phyloP scores from a whole-genome alignment of 2,797 vertebrate species.

The Carduelis carduelis region DNA sequence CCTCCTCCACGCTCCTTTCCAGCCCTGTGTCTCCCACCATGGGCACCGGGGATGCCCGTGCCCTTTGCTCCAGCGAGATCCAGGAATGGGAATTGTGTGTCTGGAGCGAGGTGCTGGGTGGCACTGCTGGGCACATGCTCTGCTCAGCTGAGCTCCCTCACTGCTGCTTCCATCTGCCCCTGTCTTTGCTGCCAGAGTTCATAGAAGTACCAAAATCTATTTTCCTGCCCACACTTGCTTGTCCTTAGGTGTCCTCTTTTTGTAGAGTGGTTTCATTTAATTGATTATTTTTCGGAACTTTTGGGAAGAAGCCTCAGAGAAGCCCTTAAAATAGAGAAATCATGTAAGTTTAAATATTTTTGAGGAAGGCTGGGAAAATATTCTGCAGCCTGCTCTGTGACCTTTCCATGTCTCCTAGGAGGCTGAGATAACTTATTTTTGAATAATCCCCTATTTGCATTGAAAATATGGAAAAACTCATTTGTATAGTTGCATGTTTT shows the following conservation, averaged over 20 bases:
- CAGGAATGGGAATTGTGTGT: background rate
- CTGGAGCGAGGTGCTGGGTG: background rate
- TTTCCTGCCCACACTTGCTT: background rate
- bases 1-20: background rate
- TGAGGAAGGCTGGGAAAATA: conserved; percentile 8
- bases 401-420: conserved; percentile 21
- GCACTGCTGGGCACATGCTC: background rate
- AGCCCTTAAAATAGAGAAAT: conserved; percentile 29
- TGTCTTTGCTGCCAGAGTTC: conserved; percentile 41
- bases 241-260: background rate
- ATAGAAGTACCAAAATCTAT: background rate
- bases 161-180: conserved; percentile 27
- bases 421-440: background rate
- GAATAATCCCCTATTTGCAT: background rate
- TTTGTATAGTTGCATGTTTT: background rate
- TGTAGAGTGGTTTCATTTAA: background rate
- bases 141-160: background rate
- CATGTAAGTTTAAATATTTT: background rate
- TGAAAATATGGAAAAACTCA: background rate
- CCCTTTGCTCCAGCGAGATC: accelerated
- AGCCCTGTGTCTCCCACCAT: accelerated
- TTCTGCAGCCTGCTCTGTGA: background rate
- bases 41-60: background rate
- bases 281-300: background rate
- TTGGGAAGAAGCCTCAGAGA: background rate